A percentile compares a stretch with the other conserved stretches of the same genome.
Evolutionary conservation across 1,140 invertebrate species (phyloP).

Genomic region (Macrocentrus cingulum): DNA sequence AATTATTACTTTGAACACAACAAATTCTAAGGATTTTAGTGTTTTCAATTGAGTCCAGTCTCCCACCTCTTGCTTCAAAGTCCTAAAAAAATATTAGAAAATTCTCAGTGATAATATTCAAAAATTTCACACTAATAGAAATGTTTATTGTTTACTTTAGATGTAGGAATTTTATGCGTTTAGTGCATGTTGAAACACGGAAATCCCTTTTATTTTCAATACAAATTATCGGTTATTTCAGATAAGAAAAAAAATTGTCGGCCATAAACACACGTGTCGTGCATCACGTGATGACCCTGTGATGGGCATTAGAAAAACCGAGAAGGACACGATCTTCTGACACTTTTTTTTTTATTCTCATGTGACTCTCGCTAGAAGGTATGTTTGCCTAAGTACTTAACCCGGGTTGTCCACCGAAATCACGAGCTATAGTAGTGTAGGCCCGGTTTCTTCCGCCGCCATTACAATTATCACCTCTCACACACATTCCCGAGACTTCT

Average conservation of each 20-base stretch:
- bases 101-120: no score
- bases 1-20: no score
- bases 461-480: slow-evolving; percentile 43
- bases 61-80: no score
- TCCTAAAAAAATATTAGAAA: no score
- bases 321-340: background rate
- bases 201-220: background rate
- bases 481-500: slow-evolving; percentile 28
- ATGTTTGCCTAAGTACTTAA: slow-evolving; percentile 43
- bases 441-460: slow-evolving; percentile 25
- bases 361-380: background rate
- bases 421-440: slow-evolving; percentile 26
- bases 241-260: background rate
- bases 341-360: slow-evolving; percentile 8
- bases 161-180: no score
- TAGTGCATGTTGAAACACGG: no score
- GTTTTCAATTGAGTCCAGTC: no score
- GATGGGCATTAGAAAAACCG: background rate
- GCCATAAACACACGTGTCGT: slow-evolving; percentile 5
- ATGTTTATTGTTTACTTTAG: no score
- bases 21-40: no score
- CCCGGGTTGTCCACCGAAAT: slow-evolving; percentile 29
- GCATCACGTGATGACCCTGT: background rate
- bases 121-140: no score
- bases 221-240: background rate